phyloP scores from a whole-genome alignment of 2,113 vertebrate species.

The Oncorhynchus keta region DNA sequence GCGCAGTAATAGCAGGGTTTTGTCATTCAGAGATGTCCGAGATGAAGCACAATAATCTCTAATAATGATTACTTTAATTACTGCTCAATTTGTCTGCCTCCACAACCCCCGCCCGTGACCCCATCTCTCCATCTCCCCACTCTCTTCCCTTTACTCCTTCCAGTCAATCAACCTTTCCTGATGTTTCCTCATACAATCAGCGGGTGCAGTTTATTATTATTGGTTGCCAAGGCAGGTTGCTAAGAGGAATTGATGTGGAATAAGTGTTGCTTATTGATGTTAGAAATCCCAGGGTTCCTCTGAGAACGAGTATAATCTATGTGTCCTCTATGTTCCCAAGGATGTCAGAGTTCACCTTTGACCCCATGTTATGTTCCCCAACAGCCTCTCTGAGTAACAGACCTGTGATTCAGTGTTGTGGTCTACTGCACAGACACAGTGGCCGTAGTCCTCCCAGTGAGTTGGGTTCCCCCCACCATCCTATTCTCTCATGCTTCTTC shows the following conservation, averaged over 20 bases:
- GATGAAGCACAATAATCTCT: conserved; percentile 46
- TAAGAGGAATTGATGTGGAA: conserved; percentile 61
- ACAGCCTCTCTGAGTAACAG: neutral
- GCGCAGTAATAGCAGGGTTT: conserved; percentile 36
- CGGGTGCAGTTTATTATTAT: neutral
- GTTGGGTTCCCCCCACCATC: neutral
- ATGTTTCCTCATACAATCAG: neutral
- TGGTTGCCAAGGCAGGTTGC: conserved; percentile 55
- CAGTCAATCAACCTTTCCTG: neutral
- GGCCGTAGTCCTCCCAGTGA: neutral
- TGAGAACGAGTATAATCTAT: conserved; percentile 21
- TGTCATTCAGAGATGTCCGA: conserved; percentile 44
- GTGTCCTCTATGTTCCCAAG: too few relatives aligned
- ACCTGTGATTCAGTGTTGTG: conserved; percentile 18
- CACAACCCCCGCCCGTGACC: conserved; percentile 13
- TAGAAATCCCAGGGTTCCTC: conserved; percentile 39
- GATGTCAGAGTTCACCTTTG: conserved; percentile 48
- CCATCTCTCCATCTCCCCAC: neutral
- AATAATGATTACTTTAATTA: conserved; percentile 67
- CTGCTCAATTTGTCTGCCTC: conserved; percentile 62
- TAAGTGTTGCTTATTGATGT: conserved; percentile 52
- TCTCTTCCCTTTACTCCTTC: neutral
- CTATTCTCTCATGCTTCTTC: conserved; percentile 13
- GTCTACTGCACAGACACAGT: neutral
- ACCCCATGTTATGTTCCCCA: conserved; percentile 45